Base-by-base conservation (phyloP, 2,113 vertebrate species). In the Trichechus manatus region DNA sequence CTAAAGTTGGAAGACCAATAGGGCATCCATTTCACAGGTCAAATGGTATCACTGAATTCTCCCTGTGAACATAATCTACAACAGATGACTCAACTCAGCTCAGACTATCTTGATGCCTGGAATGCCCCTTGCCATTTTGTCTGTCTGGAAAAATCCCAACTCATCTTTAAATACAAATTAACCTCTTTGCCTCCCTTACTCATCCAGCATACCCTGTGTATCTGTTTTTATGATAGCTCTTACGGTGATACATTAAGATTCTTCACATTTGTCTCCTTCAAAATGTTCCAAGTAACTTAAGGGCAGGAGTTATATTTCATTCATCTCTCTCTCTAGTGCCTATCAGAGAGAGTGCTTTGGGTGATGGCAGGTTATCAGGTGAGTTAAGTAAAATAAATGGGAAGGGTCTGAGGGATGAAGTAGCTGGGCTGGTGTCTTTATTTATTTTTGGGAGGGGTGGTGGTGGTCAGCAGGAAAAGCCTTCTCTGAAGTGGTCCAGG, bases 121-220 rank as follows among this genome's bases (percentile, higher is more conserved):
- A 50, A 78, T 31, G 42, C 77, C 44, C 15, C 33, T 50, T 15
- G 25, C 15, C 53, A 89, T 79, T 89, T 25, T 36, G 53, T 81
- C 63, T 44, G 31, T 36, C 29, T 82, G 66, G 66, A 91, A 85
- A 95, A 92, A 79, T 47, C 44, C 50, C 25, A 66, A 78, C n/a
- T 96, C 50, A 61, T 84, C 50, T 93, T 79, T 22, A 86, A 81
- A 84, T 53, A 33, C 53, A 44, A 72, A 81, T n/a, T 89, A 10
- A 22, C 23, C 42, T 53, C 33, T 91, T 74, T 8, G 68, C 47
- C 39, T 85, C 47, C 22, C 10, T 50, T 22, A 31, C 22, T 22
- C 31, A 50, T 22, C 75, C 25, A 50, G 29, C 39, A 8, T 5
- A 29, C 6, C n/a, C 39, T 50, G 4, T 23, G 29, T 44, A 39